These are phyloP conservation scores for Xestia xanthographa DNA, from an alignment of 2,888 invertebrate species.

Conservation along the genomic window DNA sequence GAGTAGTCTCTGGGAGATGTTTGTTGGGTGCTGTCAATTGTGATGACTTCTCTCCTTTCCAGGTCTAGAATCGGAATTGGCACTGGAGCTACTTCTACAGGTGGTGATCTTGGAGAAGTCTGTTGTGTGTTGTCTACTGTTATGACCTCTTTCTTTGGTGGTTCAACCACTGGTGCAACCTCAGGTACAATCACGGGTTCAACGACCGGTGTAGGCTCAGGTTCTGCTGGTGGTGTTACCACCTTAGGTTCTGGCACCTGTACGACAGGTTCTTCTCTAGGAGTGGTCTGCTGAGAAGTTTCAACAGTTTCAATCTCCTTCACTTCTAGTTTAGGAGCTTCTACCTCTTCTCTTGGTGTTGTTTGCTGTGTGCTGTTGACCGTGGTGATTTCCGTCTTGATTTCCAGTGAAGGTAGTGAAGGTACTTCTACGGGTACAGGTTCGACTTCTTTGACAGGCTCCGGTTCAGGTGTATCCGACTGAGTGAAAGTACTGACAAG, in stretches of 20 bases:
- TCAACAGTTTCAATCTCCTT: constrained; percentile 70
- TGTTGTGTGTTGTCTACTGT: constrained; percentile 82
- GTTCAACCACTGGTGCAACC: constrained; percentile 37
- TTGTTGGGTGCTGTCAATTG: constrained; percentile 79
- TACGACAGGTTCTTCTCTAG: constrained; percentile 62
- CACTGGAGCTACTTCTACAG: constrained; percentile 52
- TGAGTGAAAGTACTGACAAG: constrained; percentile 84
- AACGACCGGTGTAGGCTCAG: constrained; percentile 38
- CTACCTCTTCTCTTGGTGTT: constrained; percentile 73
- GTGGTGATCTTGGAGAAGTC: constrained; percentile 90
- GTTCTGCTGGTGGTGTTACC: constrained; percentile 33
- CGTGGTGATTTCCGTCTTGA: constrained; percentile 67
- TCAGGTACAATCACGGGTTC: constrained; percentile 33
- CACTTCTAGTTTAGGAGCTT: constrained; percentile 61
- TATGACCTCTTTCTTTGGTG: constrained; percentile 61
- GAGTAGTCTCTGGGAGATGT: constrained; percentile 90
- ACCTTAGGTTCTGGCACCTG: constrained; percentile 14
- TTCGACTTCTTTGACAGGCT: constrained; percentile 48
- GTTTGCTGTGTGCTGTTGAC: constrained; percentile 77
- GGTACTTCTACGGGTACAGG: constrained; percentile 55
- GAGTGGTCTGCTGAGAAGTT: constrained; percentile 79
- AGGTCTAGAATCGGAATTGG: constrained; percentile 68
- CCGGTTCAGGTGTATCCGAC: constrained; percentile 80
- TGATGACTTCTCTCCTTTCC: constrained; percentile 69
- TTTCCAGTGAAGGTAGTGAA: constrained; percentile 56